Evolutionary conservation across 1,140 invertebrate genomes (phyloP), one percentile per base, ranked within the genome.

Genomic region (Scaptomyza montana): DNA sequence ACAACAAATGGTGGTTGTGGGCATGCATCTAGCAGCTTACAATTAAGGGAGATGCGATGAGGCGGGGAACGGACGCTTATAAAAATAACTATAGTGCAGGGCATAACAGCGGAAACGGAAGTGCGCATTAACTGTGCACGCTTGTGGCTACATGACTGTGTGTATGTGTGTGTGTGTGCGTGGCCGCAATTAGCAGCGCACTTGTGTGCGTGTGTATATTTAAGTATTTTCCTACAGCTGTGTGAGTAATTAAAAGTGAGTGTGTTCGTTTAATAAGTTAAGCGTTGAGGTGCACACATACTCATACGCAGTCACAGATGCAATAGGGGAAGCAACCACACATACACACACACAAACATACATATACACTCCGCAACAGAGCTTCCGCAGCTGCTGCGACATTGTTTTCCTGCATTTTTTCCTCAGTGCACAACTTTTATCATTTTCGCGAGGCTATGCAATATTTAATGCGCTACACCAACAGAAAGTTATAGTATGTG

Each of bases 81-180:
- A 87, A 89, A 89, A 87, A 87, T 89, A 89, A 84, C 76, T 77
- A 74, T 79, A 69, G 76, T 64, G 66, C 82, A 89, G 85, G 73
- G 84, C 77, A 89, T 84, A 84, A 89, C 84, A 72, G 84, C 84
- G 84, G 84, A 89, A 89, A 89, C 84, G 84, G 84, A 89, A 89
- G 84, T 89, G 84, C 85, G 77, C 84, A 89, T 89, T 84, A 89
- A 89, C 78, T 77, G 66, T 80, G 82, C 82, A 56, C 60, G 82
- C 78, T 61, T 43, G 67, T 65, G 65, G 62, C 47, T 33, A 46
- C 46, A 47, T 69, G 60, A 50, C 49, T 45, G 28, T 47, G 13
- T 51, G 21, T 41, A 39, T 60, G 55, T 1, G 45, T 76, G 76
- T 68, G 57, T 54, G 25, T 49, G 61, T 85, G 46, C 60, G 65